Base-by-base conservation (phyloP, 2,888 invertebrate genomes). In the Dryococelus australis region DNA sequence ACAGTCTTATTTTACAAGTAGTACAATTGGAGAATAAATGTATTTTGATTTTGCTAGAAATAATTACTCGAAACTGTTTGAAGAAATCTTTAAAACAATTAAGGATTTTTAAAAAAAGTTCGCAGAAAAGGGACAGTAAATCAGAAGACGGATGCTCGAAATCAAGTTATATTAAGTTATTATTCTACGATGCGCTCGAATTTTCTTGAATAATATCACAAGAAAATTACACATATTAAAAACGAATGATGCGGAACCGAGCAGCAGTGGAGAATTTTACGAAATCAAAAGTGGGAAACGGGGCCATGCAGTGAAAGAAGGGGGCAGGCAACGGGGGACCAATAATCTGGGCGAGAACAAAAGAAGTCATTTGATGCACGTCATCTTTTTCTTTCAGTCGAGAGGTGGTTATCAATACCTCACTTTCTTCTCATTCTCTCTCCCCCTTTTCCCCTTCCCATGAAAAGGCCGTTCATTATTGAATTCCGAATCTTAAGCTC, bases 391-490 rank as follows among this genome's bases (percentile, higher is more conserved):
- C 65, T 65, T 65, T 65, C 65, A 65, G 65, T 65, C n/a, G 65
- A 65, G 65, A 65, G 65, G 65, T 65, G 24, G 65, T 65, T 65
- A 65, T n/a, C 65, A 65, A 65, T 65, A 65, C 65, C 65, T 65
- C 65, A 65, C 65, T 65, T 65, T 65, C 65, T 65, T 35, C 43
- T 35, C 83, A 83, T 35, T 83, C 43, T 35, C 35, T 83, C 24
- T 10, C 43, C 0, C 35, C 26, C 35, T 24, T 28, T 35, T 35
- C n/a, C 83, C n/a, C 9, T 83, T 10, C 35, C n/a, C 80, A 3
- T 20, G 26, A n/a, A 35, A 35, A 80, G 83, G 13, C 35, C 20
- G 83, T 83, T 83, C 83, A 83, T 83, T 83, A 83, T 83, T 83
- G 83, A 83, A 83, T 83, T 43, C 43, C 43, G 43, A 43, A 35